phyloP scores from a whole-genome alignment of 2,113 vertebrate genomes.

The Planiliza haematocheilus region DNA sequence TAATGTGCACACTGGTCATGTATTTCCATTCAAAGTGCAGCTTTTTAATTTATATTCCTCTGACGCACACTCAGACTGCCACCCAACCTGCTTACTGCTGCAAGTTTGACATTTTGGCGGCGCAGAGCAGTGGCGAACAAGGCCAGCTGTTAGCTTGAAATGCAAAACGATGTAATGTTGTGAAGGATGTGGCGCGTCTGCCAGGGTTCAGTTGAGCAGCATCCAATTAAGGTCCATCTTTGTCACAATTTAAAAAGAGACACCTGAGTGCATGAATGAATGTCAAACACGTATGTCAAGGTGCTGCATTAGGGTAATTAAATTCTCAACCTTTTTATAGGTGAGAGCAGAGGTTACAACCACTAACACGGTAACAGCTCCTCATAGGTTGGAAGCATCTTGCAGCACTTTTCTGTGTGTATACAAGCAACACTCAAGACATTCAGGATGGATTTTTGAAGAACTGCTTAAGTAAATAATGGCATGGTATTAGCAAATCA shows the following conservation, averaged over 20 bases:
- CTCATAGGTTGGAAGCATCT: no score
- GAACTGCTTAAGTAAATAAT: background rate
- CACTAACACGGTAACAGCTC: background rate
- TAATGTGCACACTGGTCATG: background rate
- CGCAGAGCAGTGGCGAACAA: background rate
- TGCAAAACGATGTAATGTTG: background rate
- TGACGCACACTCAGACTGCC: background rate
- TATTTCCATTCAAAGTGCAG: background rate
- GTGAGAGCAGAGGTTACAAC: constrained; percentile 6
- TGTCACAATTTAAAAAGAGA: constrained; percentile 8
- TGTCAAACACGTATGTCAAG: background rate
- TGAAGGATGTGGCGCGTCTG: constrained; percentile 2
- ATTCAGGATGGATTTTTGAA: no score
- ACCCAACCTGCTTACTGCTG: no score
- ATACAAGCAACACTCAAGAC: no score
- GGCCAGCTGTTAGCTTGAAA: constrained; percentile 5
- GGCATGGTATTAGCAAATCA: background rate
- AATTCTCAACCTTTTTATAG: constrained; percentile 10
- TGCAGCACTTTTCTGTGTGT: no score
- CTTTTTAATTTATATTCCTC: background rate
- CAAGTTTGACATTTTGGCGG: background rate
- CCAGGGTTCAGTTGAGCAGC: constrained; percentile 10
- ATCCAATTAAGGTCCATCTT: background rate
- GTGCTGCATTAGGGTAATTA: background rate
- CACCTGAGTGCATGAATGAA: background rate